Evolutionary conservation across 2,113 vertebrate species (phyloP).

Genomic region (Aspidoscelis tigris): DNA sequence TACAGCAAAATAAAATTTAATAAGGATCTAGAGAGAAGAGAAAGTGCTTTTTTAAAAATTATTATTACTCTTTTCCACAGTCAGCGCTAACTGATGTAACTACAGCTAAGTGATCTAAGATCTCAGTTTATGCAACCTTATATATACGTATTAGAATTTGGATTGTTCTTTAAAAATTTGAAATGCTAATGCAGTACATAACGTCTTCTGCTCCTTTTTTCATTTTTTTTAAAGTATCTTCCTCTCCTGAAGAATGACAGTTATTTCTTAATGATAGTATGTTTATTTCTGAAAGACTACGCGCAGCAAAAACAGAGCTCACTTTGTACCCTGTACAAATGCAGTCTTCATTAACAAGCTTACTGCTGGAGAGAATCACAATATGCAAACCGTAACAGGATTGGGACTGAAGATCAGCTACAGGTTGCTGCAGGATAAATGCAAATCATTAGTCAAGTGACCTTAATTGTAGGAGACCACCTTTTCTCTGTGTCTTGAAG

Average conservation of each 20-base stretch:
- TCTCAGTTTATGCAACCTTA: neutral
- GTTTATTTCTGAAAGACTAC: neutral
- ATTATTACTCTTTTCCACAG: neutral
- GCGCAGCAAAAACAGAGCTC: neutral
- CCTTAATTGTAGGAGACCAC: neutral
- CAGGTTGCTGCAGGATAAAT: neutral
- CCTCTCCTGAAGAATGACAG: neutral
- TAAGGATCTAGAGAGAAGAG: neutral
- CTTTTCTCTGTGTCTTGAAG: neutral
- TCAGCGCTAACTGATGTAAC: neutral
- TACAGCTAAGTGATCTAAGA: neutral
- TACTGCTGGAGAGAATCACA: neutral
- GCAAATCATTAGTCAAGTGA: neutral
- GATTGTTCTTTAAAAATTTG: slow-evolving; percentile 43
- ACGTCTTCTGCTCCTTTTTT: neutral
- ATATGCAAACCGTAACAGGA: too few species aligned
- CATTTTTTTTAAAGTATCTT: neutral
- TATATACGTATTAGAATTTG: slow-evolving; percentile 3
- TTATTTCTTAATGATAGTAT: neutral
- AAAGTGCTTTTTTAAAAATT: neutral
- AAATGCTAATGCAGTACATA: slow-evolving; percentile 8
- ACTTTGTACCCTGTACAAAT: neutral
- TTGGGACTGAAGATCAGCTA: neutral
- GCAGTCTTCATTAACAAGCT: neutral
- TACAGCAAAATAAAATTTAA: neutral